Evolutionary conservation across 2,113 vertebrate species (phyloP).

Genomic region (Lipotes vexillifer): DNA sequence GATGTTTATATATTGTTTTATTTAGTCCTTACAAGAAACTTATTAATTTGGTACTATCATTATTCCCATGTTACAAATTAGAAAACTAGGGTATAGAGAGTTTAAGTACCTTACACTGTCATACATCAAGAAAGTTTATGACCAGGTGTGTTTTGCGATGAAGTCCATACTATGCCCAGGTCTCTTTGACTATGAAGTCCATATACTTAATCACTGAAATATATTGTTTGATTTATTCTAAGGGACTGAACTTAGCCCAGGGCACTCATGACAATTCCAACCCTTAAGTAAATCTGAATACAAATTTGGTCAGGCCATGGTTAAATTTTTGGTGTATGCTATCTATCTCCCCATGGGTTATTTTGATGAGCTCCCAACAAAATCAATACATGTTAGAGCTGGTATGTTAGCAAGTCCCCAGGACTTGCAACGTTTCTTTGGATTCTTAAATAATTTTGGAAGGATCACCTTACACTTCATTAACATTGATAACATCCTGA

Average conservation of each 20-base stretch:
- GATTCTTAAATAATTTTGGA: neutral
- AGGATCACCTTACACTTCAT: neutral
- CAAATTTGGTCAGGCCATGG: neutral
- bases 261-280: neutral
- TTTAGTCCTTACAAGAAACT: neutral
- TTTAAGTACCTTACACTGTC: neutral
- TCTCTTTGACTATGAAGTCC: neutral
- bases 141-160: neutral
- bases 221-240: neutral
- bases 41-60: neutral
- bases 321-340: neutral
- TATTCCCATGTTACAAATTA: neutral
- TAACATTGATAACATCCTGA: neutral
- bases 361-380: neutral
- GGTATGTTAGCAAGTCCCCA: neutral
- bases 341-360: neutral
- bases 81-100: neutral
- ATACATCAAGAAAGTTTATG: neutral
- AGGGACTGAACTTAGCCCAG: neutral
- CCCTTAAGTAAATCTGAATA: neutral
- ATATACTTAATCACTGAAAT: neutral
- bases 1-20: neutral
- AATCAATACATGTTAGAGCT: neutral
- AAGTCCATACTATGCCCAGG: neutral
- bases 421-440: constrained; percentile 22